These are phyloP conservation scores for Arge pagana DNA, from an alignment of 2,888 invertebrate genomes.

Conservation along the genomic window DNA sequence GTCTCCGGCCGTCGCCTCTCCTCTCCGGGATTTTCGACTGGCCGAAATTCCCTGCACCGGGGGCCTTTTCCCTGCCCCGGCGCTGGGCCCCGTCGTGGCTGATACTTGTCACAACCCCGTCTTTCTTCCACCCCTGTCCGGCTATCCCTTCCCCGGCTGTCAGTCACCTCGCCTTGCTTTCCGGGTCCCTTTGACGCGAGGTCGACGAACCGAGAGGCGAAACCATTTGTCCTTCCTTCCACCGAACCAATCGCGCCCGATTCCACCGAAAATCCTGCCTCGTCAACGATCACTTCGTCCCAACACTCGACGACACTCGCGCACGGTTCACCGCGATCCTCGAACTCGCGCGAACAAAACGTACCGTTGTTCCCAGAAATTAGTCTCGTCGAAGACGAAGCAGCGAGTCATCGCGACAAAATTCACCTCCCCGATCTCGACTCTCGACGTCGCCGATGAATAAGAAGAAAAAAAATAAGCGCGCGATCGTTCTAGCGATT, in stretches of 20 bases:
- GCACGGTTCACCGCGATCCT: conserved; percentile 31
- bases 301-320: conserved; percentile 21
- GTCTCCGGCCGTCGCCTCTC: conserved; percentile 32
- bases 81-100: conserved; percentile 56
- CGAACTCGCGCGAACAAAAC: conserved; percentile 22
- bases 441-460: conserved; percentile 42
- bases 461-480: conserved; percentile 53
- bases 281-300: conserved; percentile 29
- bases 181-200: too few species aligned
- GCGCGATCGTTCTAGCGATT: conserved; percentile 44
- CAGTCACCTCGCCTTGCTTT: too few species aligned
- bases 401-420: too few species aligned
- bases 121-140: conserved; percentile 28
- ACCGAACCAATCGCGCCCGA: too few species aligned
- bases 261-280: too few species aligned
- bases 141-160: conserved; percentile 28
- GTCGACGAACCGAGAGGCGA: too few species aligned
- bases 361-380: conserved; percentile 6
- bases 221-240: too few species aligned
- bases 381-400: conserved; percentile 8
- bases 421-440: conserved; percentile 8
- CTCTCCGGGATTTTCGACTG: too few species aligned
- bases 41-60: conserved; percentile 53
- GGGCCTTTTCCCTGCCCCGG: conserved; percentile 54
- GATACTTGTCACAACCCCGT: conserved; percentile 47